Evolutionary conservation across 1,140 invertebrate genomes (phyloP).

Genomic region (Harlomillsia oculata): DNA sequence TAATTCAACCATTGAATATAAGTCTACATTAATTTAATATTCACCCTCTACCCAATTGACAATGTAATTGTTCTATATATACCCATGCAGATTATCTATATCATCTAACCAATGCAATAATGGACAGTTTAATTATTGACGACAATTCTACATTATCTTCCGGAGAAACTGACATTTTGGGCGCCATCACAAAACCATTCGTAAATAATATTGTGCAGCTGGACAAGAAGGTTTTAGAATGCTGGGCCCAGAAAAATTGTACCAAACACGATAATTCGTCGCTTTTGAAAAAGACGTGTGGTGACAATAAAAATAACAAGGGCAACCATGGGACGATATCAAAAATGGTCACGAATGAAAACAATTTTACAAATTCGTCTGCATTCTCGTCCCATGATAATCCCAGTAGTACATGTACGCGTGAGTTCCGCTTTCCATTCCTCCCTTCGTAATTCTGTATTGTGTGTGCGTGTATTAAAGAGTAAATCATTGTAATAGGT

Average conservation of each 20-base stretch:
- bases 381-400: too few relatives aligned
- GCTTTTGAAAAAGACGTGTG: constrained; percentile 34
- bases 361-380: constrained; percentile 40
- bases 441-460: too few relatives aligned
- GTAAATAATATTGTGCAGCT: constrained; percentile 45
- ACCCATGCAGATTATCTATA: constrained; percentile 41
- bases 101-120: constrained; percentile 39
- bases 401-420: too few relatives aligned
- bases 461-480: too few relatives aligned
- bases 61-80: background rate
- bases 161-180: constrained; percentile 42
- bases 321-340: constrained; percentile 1
- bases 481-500: constrained; percentile 36
- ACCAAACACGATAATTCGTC: constrained; percentile 33
- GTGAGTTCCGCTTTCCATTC: too few relatives aligned
- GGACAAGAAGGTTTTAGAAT: constrained; percentile 42
- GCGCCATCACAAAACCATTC: constrained; percentile 45
- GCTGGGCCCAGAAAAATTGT: constrained; percentile 36
- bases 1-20: too few relatives aligned
- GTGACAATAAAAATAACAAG: background rate
- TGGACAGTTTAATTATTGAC: constrained; percentile 37
- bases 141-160: constrained; percentile 35
- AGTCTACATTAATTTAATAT: too few relatives aligned
- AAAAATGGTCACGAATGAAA: background rate
- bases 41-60: too few relatives aligned